These are phyloP conservation scores for Holacanthus passer DNA, from an alignment of 2,113 vertebrate genomes.

Conservation along the genomic window DNA sequence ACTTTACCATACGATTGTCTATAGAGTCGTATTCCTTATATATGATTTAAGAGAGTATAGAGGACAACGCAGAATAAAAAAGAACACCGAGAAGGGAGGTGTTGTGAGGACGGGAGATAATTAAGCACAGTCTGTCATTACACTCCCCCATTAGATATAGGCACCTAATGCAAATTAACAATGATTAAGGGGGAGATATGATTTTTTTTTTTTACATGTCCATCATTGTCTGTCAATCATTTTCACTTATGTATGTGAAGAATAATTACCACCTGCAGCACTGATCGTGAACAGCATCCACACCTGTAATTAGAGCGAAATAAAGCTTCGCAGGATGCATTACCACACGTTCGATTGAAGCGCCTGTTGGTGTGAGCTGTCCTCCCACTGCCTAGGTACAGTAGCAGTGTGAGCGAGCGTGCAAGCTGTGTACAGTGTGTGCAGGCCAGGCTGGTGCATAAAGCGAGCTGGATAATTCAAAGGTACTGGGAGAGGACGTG, in stretches of 20 bases:
- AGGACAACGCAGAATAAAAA: conserved; percentile 1
- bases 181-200: conserved; percentile 29
- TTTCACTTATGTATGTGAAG: conserved; percentile 16
- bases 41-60: neutral
- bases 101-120: conserved; percentile 33
- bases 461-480: conserved; percentile 51
- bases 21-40: neutral
- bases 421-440: neutral
- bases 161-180: conserved; percentile 58
- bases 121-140: conserved; percentile 40
- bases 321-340: conserved; percentile 32
- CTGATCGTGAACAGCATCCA: neutral
- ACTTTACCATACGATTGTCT: neutral
- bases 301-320: conserved; percentile 50
- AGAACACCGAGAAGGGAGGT: conserved; percentile 6
- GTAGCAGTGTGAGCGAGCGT: neutral
- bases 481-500: conserved; percentile 44
- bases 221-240: conserved; percentile 53
- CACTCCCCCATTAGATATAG: conserved; percentile 17
- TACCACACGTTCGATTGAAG: conserved; percentile 41
- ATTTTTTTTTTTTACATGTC: conserved; percentile 15
- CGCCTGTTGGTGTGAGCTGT: conserved; percentile 16
- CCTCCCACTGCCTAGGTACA: conserved; percentile 24
- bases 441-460: neutral
- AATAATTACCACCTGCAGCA: conserved; percentile 58